These are phyloP conservation scores for Alligator sinensis DNA, from an alignment of 2,113 vertebrate species.

Conservation along the genomic window DNA sequence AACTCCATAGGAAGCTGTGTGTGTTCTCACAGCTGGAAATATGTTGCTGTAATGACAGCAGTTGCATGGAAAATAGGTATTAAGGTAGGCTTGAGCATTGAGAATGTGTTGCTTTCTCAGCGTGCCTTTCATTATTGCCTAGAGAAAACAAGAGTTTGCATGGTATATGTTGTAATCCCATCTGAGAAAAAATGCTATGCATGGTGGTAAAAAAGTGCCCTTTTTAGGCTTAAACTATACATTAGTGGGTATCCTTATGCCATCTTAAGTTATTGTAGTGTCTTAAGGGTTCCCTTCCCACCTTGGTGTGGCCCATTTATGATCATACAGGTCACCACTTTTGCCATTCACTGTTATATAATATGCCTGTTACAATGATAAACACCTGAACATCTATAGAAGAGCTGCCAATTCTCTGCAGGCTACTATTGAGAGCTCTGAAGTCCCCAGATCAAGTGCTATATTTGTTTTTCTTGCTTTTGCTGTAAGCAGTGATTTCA, in stretches of 20 bases:
- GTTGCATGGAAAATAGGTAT: conserved; percentile 41
- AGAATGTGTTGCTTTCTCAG: conserved; percentile 21
- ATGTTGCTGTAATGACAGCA: conserved; percentile 51
- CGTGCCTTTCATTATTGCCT: conserved; percentile 32
- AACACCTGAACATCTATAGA: not conserved
- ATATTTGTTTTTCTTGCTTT: not conserved
- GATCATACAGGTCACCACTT: not conserved
- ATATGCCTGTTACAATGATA: not conserved
- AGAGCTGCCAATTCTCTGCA: not conserved
- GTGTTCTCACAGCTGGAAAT: conserved; percentile 60
- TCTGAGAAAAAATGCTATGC: conserved; percentile 32
- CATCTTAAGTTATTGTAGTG: not conserved
- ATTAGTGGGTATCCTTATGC: too few species aligned
- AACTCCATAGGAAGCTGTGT: conserved; percentile 61
- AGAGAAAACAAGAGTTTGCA: not conserved
- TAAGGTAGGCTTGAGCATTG: conserved; percentile 1
- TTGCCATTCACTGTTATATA: not conserved
- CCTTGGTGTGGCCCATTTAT: too few species aligned
- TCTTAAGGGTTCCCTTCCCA: not conserved
- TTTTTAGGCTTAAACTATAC: conserved; percentile 7
- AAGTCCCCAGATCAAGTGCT: not conserved
- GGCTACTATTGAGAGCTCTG: not conserved
- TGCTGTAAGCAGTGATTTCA: not conserved
- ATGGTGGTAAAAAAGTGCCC: not conserved
- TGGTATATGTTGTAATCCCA: not conserved